Percentiles rank a stretch among this genome's conserved stretches.
These are phyloP conservation scores for Macrostomum lignano DNA, from an alignment of 1,140 invertebrate species.

Conservation along the genomic window DNA sequence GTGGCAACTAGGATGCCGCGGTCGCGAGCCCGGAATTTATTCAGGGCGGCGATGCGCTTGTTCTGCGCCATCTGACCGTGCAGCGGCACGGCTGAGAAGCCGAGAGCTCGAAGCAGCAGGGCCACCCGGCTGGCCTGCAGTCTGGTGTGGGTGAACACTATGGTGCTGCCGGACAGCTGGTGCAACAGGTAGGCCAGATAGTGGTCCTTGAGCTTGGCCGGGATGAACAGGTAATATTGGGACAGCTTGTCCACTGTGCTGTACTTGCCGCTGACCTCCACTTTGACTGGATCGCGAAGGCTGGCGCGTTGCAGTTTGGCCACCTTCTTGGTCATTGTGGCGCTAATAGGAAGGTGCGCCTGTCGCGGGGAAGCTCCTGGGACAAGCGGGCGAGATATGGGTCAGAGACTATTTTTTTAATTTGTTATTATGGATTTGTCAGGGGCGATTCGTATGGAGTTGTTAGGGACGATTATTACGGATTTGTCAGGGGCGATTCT, in stretches of 20 bases:
- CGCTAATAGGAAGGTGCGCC: too few species aligned
- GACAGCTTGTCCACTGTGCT: conserved; percentile 85
- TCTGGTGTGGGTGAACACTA: conserved; percentile 83
- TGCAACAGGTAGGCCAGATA: conserved; percentile 83
- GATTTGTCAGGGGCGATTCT: too few species aligned
- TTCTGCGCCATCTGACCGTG: conserved; percentile 55
- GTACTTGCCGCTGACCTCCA: conserved; percentile 66
- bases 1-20: conserved; percentile 35
- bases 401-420: too few species aligned
- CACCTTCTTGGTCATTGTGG: conserved; percentile 94
- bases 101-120: conserved; percentile 57
- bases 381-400: too few species aligned
- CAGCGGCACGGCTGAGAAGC: conserved; percentile 58
- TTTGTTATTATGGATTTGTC: neutral
- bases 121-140: conserved; percentile 60
- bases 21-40: conserved; percentile 40
- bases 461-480: too few species aligned
- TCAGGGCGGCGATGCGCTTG: conserved; percentile 34
- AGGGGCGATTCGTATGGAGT: too few species aligned
- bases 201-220: conserved; percentile 80
- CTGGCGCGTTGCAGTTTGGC: conserved; percentile 51
- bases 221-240: conserved; percentile 82
- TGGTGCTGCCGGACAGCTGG: conserved; percentile 73
- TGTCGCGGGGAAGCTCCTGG: too few species aligned
- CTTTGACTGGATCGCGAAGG: conserved; percentile 57